Percentiles rank a stretch among this genome's conserved stretches.
These are phyloP conservation scores for Onthophagus sagittarius DNA, from an alignment of 2,888 invertebrate genomes.

Conservation along the genomic window DNA sequence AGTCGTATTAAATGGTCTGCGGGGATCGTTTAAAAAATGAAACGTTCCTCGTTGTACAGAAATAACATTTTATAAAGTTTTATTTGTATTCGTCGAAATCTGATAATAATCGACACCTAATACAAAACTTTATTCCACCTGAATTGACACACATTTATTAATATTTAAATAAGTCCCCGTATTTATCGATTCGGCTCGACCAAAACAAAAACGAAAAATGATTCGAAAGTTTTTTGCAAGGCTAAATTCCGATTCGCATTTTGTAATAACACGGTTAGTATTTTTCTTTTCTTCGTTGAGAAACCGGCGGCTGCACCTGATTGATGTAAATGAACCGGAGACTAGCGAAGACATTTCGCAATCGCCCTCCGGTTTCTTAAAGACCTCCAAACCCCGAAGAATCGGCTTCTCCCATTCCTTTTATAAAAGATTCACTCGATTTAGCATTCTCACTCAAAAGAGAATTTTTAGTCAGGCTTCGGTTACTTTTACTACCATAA, in stretches of 20 bases:
- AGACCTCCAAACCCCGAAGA: not conserved
- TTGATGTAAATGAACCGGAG: not conserved
- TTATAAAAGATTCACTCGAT: not conserved
- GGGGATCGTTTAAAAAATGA: not conserved
- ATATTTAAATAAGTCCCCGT: too few relatives aligned
- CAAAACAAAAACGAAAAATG: too few relatives aligned
- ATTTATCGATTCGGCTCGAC: too few relatives aligned
- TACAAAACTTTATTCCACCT: too few relatives aligned
- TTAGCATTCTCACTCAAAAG: not conserved
- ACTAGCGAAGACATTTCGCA: not conserved
- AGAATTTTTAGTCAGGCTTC: not conserved
- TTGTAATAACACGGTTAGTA: too few relatives aligned
- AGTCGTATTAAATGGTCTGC: not conserved
- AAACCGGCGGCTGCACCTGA: not conserved
- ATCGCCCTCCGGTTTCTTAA: not conserved
- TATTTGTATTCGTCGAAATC: too few relatives aligned
- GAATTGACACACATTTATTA: too few relatives aligned
- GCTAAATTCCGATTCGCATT: too few relatives aligned
- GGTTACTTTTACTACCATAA: not conserved
- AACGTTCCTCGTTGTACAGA: not conserved
- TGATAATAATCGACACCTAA: too few relatives aligned
- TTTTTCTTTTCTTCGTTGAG: too few relatives aligned
- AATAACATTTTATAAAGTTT: too few relatives aligned
- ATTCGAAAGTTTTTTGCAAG: too few relatives aligned
- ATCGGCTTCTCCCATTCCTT: not conserved